These are phyloP conservation scores for Himalopsyche phryganea DNA, from an alignment of 1,140 invertebrate species.

Conservation along the genomic window DNA sequence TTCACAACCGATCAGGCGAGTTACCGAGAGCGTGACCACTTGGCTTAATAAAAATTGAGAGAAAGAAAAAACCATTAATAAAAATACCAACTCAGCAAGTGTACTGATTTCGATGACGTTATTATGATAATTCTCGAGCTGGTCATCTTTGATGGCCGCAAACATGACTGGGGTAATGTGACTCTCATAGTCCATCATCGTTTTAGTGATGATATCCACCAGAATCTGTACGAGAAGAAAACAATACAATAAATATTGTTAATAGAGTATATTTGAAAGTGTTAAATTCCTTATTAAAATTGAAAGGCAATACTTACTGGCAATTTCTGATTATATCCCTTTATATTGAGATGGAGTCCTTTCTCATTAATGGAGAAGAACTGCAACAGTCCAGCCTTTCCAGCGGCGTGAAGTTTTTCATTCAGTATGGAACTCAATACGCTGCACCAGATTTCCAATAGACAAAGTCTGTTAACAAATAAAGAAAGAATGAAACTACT, in stretches of 20 bases:
- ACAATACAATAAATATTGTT: no score
- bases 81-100: constrained; percentile 61
- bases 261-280: no score
- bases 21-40: no score
- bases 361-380: constrained; percentile 57
- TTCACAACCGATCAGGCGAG: background rate
- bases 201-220: constrained; percentile 61
- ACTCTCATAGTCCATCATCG: constrained; percentile 54
- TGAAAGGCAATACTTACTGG: constrained; percentile 61
- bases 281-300: no score
- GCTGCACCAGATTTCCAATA: constrained; percentile 46
- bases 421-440: constrained; percentile 45
- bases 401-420: constrained; percentile 76
- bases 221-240: constrained; percentile 52
- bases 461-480: constrained; percentile 33
- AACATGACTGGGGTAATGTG: constrained; percentile 59
- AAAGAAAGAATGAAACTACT: no score
- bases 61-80: background rate
- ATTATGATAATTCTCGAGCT: constrained; percentile 70
- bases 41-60: no score
- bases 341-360: constrained; percentile 67
- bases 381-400: constrained; percentile 68
- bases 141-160: constrained; percentile 63
- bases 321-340: constrained; percentile 76
- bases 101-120: constrained; percentile 65